phyloP scores from a whole-genome alignment of 2,113 vertebrate species.

The Peromyscus leucopus region DNA sequence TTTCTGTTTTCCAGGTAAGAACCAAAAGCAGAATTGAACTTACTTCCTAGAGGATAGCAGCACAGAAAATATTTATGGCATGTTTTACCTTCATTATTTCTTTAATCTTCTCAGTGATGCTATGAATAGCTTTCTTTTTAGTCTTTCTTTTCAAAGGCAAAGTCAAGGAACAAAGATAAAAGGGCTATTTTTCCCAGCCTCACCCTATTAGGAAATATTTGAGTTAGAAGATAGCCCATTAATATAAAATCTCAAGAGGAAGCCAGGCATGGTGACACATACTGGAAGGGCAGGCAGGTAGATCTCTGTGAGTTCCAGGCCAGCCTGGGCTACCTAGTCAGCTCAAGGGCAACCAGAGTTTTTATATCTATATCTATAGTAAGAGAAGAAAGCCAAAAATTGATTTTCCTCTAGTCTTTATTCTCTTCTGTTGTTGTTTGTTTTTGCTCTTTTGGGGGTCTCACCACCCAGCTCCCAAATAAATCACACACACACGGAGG shows the following conservation, averaged over 20 bases:
- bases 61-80: not conserved
- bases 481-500: too few relatives aligned
- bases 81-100: conserved; percentile 37
- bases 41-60: not conserved
- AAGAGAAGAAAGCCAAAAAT: not conserved
- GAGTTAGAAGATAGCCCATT: not conserved
- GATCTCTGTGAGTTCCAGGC: not conserved
- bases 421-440: not conserved
- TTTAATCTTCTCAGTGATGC: conserved; percentile 20
- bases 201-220: not conserved
- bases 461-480: too few relatives aligned
- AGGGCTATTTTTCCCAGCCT: not conserved
- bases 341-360: not conserved
- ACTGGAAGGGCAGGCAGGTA: not conserved
- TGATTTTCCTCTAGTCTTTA: not conserved
- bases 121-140: not conserved
- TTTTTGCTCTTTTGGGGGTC: too few relatives aligned
- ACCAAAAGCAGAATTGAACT: not conserved
- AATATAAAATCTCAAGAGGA: not conserved
- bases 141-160: not conserved
- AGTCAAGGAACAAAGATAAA: not conserved
- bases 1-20: conserved; percentile 6
- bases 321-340: not conserved
- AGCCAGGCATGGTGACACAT: not conserved
- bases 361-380: not conserved